These are phyloP conservation scores for Holocentrus rufus DNA, from an alignment of 2,797 vertebrate species.

Conservation along the genomic window DNA sequence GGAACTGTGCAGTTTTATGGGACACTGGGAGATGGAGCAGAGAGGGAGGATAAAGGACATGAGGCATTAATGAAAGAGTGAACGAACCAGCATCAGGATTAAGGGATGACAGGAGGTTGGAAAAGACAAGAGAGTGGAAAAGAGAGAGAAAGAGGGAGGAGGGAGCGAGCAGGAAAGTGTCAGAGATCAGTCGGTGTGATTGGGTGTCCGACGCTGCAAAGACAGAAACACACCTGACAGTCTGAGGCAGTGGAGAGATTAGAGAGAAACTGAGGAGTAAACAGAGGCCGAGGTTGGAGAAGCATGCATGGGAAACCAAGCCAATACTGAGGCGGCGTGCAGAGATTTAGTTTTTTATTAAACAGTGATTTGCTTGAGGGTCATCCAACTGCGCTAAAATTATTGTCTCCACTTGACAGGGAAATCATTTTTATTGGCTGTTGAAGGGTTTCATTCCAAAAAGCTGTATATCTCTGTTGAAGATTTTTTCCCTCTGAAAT, in stretches of 20 bases:
- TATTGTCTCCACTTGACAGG: not conserved
- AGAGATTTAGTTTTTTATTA: not conserved
- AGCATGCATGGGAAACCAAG: not conserved
- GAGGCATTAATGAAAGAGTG: slow-evolving; percentile 12
- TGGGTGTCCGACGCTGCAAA: not conserved
- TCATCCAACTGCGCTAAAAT: not conserved
- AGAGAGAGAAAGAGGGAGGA: not conserved
- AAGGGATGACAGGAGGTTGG: not conserved
- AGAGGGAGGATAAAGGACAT: not conserved
- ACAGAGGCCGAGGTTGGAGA: not conserved
- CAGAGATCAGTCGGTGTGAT: not conserved
- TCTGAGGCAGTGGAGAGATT: not conserved
- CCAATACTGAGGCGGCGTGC: not conserved
- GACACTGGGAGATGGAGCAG: slow-evolving; percentile 13
- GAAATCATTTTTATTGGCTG: not conserved
- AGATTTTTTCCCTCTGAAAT: not conserved
- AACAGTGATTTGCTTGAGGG: not conserved
- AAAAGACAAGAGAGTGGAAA: slow-evolving; percentile 13
- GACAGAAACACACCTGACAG: not conserved
- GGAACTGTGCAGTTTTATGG: not conserved
- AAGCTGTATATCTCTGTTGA: not conserved
- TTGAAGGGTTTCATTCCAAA: not conserved
- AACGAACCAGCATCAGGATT: slow-evolving; percentile 1
- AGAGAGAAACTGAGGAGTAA: not conserved
- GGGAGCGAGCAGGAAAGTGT: slow-evolving; percentile 3